Evolutionary conservation across 2,797 vertebrate species (phyloP).

Genomic region (Xenops minutus): DNA sequence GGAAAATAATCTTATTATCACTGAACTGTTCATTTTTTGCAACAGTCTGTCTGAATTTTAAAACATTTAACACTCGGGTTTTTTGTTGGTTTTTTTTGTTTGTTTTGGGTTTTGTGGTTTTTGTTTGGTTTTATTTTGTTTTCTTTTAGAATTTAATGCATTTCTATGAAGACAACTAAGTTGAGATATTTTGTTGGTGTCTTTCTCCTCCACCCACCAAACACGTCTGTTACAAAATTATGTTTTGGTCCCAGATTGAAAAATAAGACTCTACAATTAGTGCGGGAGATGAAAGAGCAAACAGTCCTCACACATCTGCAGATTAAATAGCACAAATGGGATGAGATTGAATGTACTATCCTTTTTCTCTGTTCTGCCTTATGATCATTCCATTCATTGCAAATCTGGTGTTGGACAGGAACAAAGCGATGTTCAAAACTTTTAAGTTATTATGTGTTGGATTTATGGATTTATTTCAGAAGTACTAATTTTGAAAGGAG

Average conservation of each 20-base stretch:
- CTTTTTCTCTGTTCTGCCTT: background rate
- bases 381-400: background rate
- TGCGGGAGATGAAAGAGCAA: background rate
- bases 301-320: background rate
- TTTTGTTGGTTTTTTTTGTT: background rate
- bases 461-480: conserved; percentile 17
- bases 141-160: background rate
- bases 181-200: background rate
- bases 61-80: background rate
- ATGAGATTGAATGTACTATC: background rate
- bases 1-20: background rate
- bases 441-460: background rate
- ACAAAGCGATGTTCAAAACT: background rate
- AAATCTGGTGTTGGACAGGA: background rate
- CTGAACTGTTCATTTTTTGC: background rate
- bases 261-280: background rate
- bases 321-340: background rate
- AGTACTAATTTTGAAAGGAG: background rate
- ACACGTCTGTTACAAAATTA: background rate
- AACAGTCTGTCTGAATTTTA: background rate
- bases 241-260: background rate
- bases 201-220: background rate
- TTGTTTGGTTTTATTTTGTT: background rate
- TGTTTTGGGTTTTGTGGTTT: background rate
- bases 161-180: background rate